Percentiles rank a stretch among this genome's conserved stretches.
phyloP scores from a whole-genome alignment of 2,888 invertebrate species.

The Lochmaea crataegi region DNA sequence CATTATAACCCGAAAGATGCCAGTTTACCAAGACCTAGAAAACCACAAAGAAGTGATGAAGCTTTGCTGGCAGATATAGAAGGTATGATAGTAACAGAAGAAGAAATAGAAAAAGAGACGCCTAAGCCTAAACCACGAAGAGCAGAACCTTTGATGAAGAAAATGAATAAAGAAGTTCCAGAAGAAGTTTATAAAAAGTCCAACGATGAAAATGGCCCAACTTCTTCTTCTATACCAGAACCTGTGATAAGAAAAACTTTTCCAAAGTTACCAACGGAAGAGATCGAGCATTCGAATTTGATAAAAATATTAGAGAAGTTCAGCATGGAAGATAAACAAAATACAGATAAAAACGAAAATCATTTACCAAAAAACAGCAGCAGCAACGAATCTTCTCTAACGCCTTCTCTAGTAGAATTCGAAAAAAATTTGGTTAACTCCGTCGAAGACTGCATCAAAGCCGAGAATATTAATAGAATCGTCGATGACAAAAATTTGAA shows the following conservation, averaged over 20 bases:
- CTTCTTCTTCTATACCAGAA: conserved; percentile 54
- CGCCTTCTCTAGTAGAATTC: conserved; percentile 50
- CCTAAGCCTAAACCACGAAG: conserved; percentile 55
- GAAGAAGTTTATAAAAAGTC: conserved; percentile 45
- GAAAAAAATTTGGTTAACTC: conserved; percentile 49
- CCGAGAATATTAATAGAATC: conserved; percentile 50
- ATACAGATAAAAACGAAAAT: conserved; percentile 36
- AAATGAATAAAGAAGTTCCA: conserved; percentile 52
- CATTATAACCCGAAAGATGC: conserved; percentile 65
- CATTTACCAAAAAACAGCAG: conserved; percentile 20
- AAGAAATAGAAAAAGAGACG: conserved; percentile 46
- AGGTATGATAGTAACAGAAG: conserved; percentile 57
- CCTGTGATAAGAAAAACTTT: conserved; percentile 19
- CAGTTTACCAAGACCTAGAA: conserved; percentile 61
- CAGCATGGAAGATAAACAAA: conserved; percentile 55
- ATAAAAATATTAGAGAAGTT: conserved; percentile 62
- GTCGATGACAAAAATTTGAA: conserved; percentile 34
- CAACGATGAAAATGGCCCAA: conserved; percentile 47
- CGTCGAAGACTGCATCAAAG: conserved; percentile 53
- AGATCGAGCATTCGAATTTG: conserved; percentile 61
- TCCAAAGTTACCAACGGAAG: conserved; percentile 48
- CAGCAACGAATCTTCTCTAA: conserved; percentile 46
- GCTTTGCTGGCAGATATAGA: conserved; percentile 59
- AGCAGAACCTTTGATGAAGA: conserved; percentile 59
- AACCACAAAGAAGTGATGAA: conserved; percentile 48